These are phyloP conservation scores for Helleia helle DNA, from an alignment of 2,888 invertebrate genomes.

Conservation along the genomic window DNA sequence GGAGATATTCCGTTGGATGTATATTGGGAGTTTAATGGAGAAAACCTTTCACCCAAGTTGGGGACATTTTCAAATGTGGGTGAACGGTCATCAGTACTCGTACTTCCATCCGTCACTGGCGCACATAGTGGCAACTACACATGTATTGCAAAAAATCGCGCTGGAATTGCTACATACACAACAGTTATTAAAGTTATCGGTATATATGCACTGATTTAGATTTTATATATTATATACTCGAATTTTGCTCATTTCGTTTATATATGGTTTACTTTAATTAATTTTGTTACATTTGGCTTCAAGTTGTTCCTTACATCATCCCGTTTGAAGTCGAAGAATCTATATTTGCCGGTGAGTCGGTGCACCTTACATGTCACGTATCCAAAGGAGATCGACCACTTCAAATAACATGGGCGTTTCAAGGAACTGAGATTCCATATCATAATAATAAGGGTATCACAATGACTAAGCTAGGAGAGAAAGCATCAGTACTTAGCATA, in stretches of 20 bases:
- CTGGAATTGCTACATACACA: conserved; percentile 64
- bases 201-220: conserved; percentile 26
- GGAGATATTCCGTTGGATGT: conserved; percentile 78
- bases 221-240: too few species aligned
- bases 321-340: conserved; percentile 80
- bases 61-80: conserved; percentile 59
- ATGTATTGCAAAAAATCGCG: conserved; percentile 70
- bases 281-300: conserved; percentile 28
- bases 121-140: conserved; percentile 74
- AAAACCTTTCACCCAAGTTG: conserved; percentile 54
- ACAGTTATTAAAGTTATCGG: conserved; percentile 70
- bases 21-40: conserved; percentile 77
- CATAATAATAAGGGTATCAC: conserved; percentile 68
- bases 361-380: conserved; percentile 78
- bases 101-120: conserved; percentile 62
- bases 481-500: conserved; percentile 73
- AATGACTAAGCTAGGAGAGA: conserved; percentile 68
- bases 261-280: conserved; percentile 18
- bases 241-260: too few species aligned
- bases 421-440: conserved; percentile 75
- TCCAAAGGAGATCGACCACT: conserved; percentile 82
- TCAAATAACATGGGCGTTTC: conserved; percentile 80
- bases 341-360: conserved; percentile 79
- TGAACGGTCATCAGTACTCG: conserved; percentile 60
- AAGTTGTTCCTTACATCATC: conserved; percentile 77